phyloP scores from a whole-genome alignment of 2,888 invertebrate genomes.

The Plutella xylostella region DNA sequence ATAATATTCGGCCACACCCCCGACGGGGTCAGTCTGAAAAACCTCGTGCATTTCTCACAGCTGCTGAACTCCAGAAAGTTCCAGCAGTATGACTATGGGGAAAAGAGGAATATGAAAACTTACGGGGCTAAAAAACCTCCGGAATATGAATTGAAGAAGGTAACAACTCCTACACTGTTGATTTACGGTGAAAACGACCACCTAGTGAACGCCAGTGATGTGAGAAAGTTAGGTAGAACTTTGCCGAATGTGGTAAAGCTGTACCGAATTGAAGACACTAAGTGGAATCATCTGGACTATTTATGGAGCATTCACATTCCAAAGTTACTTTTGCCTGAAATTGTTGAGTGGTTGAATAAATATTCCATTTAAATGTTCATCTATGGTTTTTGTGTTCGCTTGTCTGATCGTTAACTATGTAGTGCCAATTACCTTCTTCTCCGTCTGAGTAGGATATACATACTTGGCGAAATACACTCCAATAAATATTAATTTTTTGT shows the following conservation, averaged over 20 bases:
- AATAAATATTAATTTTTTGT: too few species aligned
- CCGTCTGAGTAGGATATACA: too few species aligned
- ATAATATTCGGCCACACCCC: neutral
- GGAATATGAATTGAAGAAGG: neutral
- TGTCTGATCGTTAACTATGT: too few species aligned
- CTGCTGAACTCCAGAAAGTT: neutral
- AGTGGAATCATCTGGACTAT: slow-evolving; percentile 5
- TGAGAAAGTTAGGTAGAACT: neutral
- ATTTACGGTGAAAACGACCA: slow-evolving; percentile 1
- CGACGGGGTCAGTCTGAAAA: neutral
- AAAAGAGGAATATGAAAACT: neutral
- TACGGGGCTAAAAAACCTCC: slow-evolving; percentile 1
- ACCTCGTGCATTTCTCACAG: neutral
- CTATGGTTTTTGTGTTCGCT: too few species aligned
- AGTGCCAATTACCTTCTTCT: too few species aligned
- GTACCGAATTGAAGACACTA: neutral
- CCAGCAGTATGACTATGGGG: neutral
- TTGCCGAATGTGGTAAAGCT: neutral
- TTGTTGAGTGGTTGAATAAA: neutral
- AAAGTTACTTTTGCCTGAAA: slow-evolving; percentile 3
- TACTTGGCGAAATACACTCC: too few species aligned
- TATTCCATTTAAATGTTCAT: too few species aligned
- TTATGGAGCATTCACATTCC: slow-evolving; percentile 1
- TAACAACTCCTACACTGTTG: neutral
- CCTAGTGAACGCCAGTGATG: neutral